Percentiles rank a stretch among this genome's conserved stretches.
Conservation (phyloP, 2,888 invertebrate genomes). For the Penaeus monodon region DNA sequence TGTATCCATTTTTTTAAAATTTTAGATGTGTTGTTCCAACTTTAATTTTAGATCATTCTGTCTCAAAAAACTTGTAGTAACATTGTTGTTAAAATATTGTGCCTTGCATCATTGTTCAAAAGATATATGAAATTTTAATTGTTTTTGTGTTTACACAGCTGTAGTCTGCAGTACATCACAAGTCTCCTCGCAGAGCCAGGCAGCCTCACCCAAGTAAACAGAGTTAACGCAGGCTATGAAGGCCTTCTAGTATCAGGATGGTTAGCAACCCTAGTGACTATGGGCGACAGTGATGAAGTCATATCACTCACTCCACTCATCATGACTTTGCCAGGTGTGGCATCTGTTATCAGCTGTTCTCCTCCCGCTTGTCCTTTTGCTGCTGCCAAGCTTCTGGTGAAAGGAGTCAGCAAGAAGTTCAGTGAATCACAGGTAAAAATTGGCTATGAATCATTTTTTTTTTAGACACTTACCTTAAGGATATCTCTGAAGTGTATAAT, state of each 20-base stretch:
- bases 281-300: slow-evolving; percentile 25
- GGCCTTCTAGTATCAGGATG: slow-evolving; percentile 27
- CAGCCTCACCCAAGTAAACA: slow-evolving; percentile 1
- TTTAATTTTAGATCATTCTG: too few species aligned
- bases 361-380: slow-evolving; percentile 42
- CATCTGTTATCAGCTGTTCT: slow-evolving; percentile 6
- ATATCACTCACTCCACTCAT: slow-evolving; percentile 34
- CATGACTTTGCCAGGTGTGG: slow-evolving; percentile 27
- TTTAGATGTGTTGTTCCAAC: too few species aligned
- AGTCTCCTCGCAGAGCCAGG: slow-evolving; percentile 18
- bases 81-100: too few species aligned
- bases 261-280: slow-evolving; percentile 29
- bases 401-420: slow-evolving; percentile 31
- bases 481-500: too few species aligned
- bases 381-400: slow-evolving; percentile 27
- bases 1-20: too few species aligned
- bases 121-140: not conserved
- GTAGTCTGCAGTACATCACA: slow-evolving; percentile 33
- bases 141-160: slow-evolving; percentile 26
- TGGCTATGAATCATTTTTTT: too few species aligned
- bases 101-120: not conserved
- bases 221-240: slow-evolving; percentile 16
- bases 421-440: not conserved
- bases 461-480: too few species aligned
- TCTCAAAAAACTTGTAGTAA: too few species aligned